Evolutionary conservation across 2,797 vertebrate genomes (phyloP).

Genomic region (Hypotaenidia okinawae): DNA sequence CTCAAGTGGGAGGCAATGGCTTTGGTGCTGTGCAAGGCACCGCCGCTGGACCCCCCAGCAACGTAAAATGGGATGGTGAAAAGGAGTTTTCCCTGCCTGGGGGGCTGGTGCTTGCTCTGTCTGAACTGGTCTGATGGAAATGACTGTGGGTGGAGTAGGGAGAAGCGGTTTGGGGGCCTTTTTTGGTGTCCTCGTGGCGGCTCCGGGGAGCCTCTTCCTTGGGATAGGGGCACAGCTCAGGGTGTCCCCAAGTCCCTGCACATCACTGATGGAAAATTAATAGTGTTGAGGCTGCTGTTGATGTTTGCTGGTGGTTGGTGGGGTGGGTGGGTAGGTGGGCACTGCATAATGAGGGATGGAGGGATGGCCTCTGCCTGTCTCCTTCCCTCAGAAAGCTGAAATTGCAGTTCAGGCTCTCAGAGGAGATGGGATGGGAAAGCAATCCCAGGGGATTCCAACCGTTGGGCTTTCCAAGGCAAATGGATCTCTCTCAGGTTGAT

Average conservation of each 20-base stretch:
- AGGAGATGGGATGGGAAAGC: background rate
- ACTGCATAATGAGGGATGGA: background rate
- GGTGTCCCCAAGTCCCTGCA: background rate
- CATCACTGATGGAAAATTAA: background rate
- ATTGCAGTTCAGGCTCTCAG: background rate
- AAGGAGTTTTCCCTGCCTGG: background rate
- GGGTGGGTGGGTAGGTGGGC: background rate
- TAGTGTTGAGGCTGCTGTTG: background rate
- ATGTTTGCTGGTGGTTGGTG: background rate
- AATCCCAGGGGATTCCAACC: background rate
- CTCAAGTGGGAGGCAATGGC: background rate
- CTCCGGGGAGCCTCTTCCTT: background rate
- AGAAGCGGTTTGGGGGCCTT: background rate
- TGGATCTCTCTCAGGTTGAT: background rate
- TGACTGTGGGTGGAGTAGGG: fast-evolving
- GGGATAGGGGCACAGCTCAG: background rate
- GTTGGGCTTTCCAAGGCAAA: background rate
- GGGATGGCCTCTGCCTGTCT: background rate
- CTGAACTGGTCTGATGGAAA: background rate
- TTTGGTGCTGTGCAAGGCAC: background rate
- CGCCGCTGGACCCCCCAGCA: background rate
- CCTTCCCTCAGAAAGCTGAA: background rate
- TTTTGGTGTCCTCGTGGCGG: fast-evolving
- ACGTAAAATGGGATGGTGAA: background rate
- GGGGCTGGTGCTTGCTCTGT: fast-evolving